phyloP scores from a whole-genome alignment of 2,888 invertebrate genomes.

The Mythimna impura region DNA sequence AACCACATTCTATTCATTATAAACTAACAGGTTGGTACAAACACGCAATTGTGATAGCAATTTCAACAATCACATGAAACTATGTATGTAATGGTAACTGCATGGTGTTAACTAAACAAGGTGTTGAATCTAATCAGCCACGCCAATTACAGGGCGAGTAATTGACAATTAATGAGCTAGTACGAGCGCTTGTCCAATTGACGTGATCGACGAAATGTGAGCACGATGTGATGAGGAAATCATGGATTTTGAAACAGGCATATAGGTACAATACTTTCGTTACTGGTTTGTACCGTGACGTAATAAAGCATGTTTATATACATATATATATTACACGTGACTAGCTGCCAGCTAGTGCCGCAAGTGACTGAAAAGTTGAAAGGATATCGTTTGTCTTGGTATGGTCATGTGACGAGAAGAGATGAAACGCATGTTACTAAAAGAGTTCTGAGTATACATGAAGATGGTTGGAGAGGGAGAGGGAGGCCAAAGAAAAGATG shows the following conservation, averaged over 20 bases:
- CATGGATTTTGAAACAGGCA: background rate
- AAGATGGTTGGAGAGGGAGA: too few species aligned
- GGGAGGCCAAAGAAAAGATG: too few species aligned
- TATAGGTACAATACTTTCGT: too few species aligned
- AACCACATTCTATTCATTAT: background rate
- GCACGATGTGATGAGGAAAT: background rate
- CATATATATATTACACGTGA: too few species aligned
- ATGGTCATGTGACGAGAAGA: too few species aligned
- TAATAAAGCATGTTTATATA: too few species aligned
- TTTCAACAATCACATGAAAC: conserved; percentile 11
- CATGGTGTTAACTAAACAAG: conserved; percentile 32
- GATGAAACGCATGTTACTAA: too few species aligned
- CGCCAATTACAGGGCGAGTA: conserved; percentile 37
- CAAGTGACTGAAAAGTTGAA: too few species aligned
- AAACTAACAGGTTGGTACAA: background rate
- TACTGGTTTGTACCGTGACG: too few species aligned
- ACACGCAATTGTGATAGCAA: background rate
- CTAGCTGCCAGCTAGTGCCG: too few species aligned
- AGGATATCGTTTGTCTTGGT: too few species aligned
- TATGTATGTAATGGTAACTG: conserved; percentile 14
- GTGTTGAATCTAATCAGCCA: conserved; percentile 37
- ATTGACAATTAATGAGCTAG: conserved; percentile 45
- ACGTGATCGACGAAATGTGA: conserved; percentile 17
- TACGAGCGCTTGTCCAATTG: background rate
- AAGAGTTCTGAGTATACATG: too few species aligned